Evolutionary conservation across 2,888 invertebrate species (phyloP).

Genomic region (Strigamia maritima): DNA sequence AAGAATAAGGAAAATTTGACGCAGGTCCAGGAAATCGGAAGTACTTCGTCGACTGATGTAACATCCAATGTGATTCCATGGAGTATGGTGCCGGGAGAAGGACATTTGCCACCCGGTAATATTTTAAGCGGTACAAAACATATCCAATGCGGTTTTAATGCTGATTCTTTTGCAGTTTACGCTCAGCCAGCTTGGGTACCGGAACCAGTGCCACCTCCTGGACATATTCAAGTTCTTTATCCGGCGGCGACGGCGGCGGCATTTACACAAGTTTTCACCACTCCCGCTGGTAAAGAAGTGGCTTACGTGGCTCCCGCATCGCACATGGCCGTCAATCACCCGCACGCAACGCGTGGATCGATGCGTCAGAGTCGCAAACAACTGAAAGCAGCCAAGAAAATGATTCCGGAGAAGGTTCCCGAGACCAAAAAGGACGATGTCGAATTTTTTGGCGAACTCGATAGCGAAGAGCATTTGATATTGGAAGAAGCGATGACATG

Average conservation of each 20-base stretch:
- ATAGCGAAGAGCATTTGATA: conserved; percentile 31
- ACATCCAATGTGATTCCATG: not conserved
- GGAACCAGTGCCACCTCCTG: conserved; percentile 28
- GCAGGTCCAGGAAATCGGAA: conserved; percentile 39
- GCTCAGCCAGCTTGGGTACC: conserved; percentile 31
- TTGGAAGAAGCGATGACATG: conserved; percentile 37
- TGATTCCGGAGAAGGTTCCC: not conserved
- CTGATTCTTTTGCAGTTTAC: not conserved
- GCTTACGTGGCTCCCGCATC: not conserved
- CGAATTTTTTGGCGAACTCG: not conserved
- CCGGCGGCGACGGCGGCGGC: not conserved
- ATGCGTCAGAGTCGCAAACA: not conserved
- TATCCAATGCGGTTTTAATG: conserved; percentile 34
- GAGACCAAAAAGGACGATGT: not conserved
- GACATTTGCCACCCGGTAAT: not conserved
- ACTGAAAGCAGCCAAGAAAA: not conserved
- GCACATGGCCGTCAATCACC: not conserved
- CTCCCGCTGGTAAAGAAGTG: not conserved
- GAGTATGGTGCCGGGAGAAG: not conserved
- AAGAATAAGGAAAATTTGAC: not conserved
- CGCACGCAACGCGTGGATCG: not conserved
- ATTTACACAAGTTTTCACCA: not conserved
- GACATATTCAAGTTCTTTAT: conserved; percentile 5
- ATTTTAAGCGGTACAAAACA: not conserved
- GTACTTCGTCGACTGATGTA: conserved; percentile 19